Base-by-base conservation (phyloP, 2,888 invertebrate genomes). In the Micoletzkya japonica region DNA sequence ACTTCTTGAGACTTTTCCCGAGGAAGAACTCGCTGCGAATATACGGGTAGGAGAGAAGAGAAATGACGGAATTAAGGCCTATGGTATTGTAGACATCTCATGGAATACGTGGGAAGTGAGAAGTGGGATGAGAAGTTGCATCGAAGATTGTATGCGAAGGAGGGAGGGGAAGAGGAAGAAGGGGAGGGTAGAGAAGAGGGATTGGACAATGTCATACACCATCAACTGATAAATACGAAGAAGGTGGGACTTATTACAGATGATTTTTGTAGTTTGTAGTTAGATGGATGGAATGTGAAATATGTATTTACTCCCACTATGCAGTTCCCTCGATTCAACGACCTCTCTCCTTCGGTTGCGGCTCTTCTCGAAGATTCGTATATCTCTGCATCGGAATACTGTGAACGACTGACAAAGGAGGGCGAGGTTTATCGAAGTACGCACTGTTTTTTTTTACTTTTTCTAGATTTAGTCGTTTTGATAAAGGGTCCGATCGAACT, bases 1-100 rank as follows among this genome's bases (percentile, higher is more conserved):
- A 78, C 50, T 84, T 84, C 73, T 73, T 81, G 32, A 73, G 83
- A 58, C 76, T 84, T 17, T 84, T 84, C 72, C 84, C 84, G 3
- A 70, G 84, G 49, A 67, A 72, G 34, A 72, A 73, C 26, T 76
- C 81, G 17, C 78, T 73, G 71, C 63, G 56, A 50, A 70, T 84
- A 36, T 84, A 84, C 71, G 77, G 72, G 75, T 76, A 49, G 10
- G 52, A 7, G 6, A 26, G 6, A 17, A 32, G 7, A 7, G 4
- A 30, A 57, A 4, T 57, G 32, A 57, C 28, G 24, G 2, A 52
- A 52, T 7, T 17, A 14, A 26, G 52, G 28, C 10, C 2, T 24
- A 26, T 6, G 4, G 24, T 17, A 14, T 69, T 72, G 37, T 50
- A 74, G 74, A 37, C 60, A 54, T 17, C 67, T 82, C 4, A 77